These are phyloP conservation scores for Ditula angustiorana DNA, from an alignment of 2,888 invertebrate species.

Conservation along the genomic window DNA sequence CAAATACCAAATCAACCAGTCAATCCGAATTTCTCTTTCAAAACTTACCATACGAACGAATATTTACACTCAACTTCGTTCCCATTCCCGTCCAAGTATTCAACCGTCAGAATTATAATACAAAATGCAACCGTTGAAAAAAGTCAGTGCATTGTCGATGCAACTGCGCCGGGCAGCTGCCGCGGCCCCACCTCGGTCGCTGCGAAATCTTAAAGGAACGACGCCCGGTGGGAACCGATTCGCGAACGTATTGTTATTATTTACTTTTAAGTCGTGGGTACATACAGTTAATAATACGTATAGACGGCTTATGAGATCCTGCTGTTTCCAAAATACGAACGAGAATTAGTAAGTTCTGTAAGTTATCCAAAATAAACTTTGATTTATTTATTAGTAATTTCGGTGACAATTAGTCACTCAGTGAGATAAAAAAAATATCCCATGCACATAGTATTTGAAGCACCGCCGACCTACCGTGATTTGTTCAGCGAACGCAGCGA, in stretches of 20 bases:
- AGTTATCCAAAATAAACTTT: too few relatives aligned
- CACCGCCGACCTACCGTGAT: too few relatives aligned
- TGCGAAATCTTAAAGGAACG: conserved; percentile 10
- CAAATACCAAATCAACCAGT: too few relatives aligned
- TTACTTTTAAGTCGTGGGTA: not conserved
- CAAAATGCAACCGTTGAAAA: conserved; percentile 11
- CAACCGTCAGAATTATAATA: conserved; percentile 12
- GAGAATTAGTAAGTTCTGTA: too few relatives aligned
- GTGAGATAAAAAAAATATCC: too few relatives aligned
- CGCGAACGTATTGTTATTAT: conserved; percentile 10
- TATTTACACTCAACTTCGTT: not conserved
- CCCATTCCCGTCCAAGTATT: not conserved
- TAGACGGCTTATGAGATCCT: not conserved
- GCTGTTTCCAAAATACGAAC: too few relatives aligned
- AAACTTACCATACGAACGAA: not conserved
- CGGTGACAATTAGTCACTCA: too few relatives aligned
- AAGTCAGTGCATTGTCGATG: conserved; percentile 7
- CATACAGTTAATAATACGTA: not conserved
- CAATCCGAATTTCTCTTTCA: not conserved
- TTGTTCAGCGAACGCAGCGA: too few relatives aligned
- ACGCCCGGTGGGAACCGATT: conserved; percentile 11
- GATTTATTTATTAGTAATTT: too few relatives aligned
- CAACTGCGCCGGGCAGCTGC: conserved; percentile 12
- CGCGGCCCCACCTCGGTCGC: not conserved
- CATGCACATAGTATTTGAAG: not conserved